phyloP scores from a whole-genome alignment of 2,797 vertebrate species.

The Orestias chungarensis region DNA sequence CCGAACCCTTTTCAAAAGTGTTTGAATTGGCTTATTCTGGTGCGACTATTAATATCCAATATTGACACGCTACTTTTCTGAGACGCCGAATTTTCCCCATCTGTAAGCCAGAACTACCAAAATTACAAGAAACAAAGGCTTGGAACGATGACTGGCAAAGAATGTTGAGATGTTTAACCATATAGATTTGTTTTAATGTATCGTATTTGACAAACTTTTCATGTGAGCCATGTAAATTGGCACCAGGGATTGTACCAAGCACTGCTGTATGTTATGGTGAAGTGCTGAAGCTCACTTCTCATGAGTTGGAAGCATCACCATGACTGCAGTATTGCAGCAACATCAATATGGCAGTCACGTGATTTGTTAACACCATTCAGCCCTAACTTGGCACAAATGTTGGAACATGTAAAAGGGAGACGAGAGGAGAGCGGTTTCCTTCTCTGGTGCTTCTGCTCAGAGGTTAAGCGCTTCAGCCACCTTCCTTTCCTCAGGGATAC shows the following conservation, averaged over 20 bases:
- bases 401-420: constrained; percentile 21
- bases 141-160: no score
- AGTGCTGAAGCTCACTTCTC: neutral
- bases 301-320: neutral
- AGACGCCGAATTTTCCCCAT: no score
- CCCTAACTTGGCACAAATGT: constrained; percentile 53
- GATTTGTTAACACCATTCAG: neutral
- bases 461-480: constrained; percentile 94
- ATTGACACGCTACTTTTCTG: no score
- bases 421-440: constrained; percentile 4
- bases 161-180: no score
- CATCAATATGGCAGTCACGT: neutral
- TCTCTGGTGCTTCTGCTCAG: constrained; percentile 70
- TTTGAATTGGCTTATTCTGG: no score
- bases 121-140: no score
- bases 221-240: constrained; percentile 70
- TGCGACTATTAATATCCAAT: no score
- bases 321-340: neutral
- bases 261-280: neutral
- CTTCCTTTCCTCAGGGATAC: constrained; percentile 99
- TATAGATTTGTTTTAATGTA: no score
- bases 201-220: constrained; percentile 35
- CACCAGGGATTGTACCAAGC: neutral
- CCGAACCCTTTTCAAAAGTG: no score
- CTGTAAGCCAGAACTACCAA: no score